Base-by-base conservation (phyloP, 2,888 invertebrate species). In the Xanthostigma xanthostigma region DNA sequence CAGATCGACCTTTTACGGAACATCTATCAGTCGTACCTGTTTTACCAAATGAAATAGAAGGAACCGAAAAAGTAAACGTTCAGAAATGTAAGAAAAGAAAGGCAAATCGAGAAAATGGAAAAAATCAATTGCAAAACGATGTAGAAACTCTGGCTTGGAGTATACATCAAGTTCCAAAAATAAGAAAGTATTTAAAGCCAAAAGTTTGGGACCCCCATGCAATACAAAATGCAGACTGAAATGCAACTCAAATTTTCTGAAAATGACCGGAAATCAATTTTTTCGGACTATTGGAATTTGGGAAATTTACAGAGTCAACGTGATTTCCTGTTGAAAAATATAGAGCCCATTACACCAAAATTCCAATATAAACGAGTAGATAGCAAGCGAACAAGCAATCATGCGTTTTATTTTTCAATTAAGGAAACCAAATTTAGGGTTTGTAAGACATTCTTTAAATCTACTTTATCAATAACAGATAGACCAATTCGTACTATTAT, bases 381-480 rank as follows among this genome's bases (percentile, higher is more conserved):
- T n/a, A n/a, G n/a, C n/a, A n/a, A 41, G 17, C 52, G 57, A 14
- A 51, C 46, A 50, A 46, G 49, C 39, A 58, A 56, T 51, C 44
- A 54, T 41, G 55, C 56, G 17, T 59, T 54, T 51, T 54, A 58
- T 52, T 55, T 59, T 47, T n/a, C 49, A 33, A 49, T 50, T 48
- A 53, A 50, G 45, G 39, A 49, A 38, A 41, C 53, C 48, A 44
- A 49, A 33, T 27, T 49, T 13, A 17, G 46, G 2, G 47, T 53
- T 10, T 49, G 53, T 36, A 49, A 51, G 43, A 3, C 13, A 4
- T 50, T 54, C 49, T 54, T 51, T 48, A 53, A 49, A 41, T 40
- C 47, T 8, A 53, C 48, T 9, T 41, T 53, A 41, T 45, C 17
- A 27, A 52, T 53, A 33, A 53, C 49, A 33, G 51, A 53, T 33